Conservation (phyloP, 1,140 invertebrate genomes). For the Olivierus martensii region DNA sequence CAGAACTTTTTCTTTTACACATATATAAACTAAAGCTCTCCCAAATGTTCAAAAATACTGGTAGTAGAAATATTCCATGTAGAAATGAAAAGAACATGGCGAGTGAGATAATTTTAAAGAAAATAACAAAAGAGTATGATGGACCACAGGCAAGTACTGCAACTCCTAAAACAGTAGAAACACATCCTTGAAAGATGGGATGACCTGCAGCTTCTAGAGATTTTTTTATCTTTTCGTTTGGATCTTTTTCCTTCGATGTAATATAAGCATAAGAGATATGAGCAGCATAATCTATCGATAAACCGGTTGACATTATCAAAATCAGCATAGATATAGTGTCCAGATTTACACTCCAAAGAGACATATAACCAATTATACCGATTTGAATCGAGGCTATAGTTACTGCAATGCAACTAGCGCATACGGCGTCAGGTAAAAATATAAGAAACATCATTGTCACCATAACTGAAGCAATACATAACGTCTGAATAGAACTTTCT, state of each 20-base stretch:
- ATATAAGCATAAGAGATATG: constrained; percentile 95
- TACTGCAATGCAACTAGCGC: constrained; percentile 85
- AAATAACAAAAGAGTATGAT: constrained; percentile 67
- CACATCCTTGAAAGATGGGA: constrained; percentile 87
- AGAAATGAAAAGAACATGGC: no score
- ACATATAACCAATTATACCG: constrained; percentile 94
- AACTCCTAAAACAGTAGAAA: constrained; percentile 82
- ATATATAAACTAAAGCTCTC: no score
- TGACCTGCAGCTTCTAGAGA: constrained; percentile 77
- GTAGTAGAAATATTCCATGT: no score
- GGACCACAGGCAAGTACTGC: constrained; percentile 70
- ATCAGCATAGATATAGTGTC: constrained; percentile 98
- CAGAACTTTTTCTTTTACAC: no score
- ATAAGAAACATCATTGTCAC: constrained; percentile 93
- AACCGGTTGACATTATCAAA: constrained; percentile 95
- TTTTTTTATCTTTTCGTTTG: constrained; percentile 55
- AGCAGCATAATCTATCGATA: constrained; percentile 92
- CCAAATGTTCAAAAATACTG: no score
- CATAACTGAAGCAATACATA: constrained; percentile 75
- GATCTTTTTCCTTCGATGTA: constrained; percentile 43
- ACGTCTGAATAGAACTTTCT: constrained; percentile 79
- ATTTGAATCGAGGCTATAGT: constrained; percentile 88
- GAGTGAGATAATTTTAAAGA: no score
- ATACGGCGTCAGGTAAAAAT: constrained; percentile 86
- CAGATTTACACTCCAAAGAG: constrained; percentile 82